Evolutionary conservation across 2,797 vertebrate genomes (phyloP), one percentile per base, ranked within the genome.

Genomic region (Centroberyx gerrardi): DNA sequence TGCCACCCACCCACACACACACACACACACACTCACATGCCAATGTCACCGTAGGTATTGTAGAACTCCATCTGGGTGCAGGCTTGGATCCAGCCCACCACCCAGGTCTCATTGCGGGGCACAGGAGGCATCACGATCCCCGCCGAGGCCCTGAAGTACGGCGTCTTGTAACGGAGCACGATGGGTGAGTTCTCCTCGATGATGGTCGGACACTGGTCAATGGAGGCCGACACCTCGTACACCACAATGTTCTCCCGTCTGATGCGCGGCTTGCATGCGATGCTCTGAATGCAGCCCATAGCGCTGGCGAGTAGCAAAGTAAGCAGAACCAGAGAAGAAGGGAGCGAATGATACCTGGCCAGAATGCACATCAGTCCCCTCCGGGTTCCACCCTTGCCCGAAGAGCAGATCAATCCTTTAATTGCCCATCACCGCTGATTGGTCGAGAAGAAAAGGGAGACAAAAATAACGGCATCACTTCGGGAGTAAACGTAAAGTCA

Each of bases 31-130:
- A 96, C 97, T 96, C 94, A 97, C 97, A 97, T 97, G 94, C 97
- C 97, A 89, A 97, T 95, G 88, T 97, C 97, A 78, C 97, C 97
- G 92, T 99, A 99, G 77, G 97, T 99, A 95, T 99, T 99, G 96
- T 97, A 98, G 95, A 99, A 99, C 94, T 99, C 98, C 98, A 99
- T 99, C 94, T 99, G 97, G 88, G 98, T 99, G 86, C 98, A 99
- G 61, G 98, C 98, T 92, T 99, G 98, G 89, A 99, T 99, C 98
- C 98, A 99, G 89, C 98, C 98, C 90, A 99, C 98, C 87, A 98
- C 98, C 98, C 98, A 99, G 83, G 97, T 99, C 88, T 99, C 97
- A 54, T 97, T 97, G 76, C 98, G 96, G 89, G 98, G 96, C 88
- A 99, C 96, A 46, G 98, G 97, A 54, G 98, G 98, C 98, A 99